phyloP scores from a whole-genome alignment of 2,888 invertebrate genomes.

The Digitonthophagus gazella region DNA sequence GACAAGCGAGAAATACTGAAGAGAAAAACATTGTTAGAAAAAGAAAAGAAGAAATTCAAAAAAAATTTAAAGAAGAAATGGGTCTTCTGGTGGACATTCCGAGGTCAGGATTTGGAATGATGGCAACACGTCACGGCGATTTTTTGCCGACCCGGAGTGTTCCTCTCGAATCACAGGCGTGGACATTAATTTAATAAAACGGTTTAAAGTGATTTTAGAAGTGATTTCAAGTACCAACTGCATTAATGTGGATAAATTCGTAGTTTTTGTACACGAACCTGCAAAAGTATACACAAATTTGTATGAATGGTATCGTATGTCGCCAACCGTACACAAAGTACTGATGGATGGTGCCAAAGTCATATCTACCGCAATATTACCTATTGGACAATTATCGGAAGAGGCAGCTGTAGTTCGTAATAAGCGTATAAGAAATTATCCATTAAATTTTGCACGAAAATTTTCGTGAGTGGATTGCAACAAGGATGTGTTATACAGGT shows the following conservation, averaged over 20 bases:
- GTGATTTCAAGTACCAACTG: constrained; percentile 21
- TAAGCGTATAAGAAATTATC: constrained; percentile 36
- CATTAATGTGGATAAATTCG: constrained; percentile 19
- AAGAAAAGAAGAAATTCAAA: constrained; percentile 22
- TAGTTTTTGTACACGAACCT: constrained; percentile 12
- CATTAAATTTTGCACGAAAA: constrained; percentile 20
- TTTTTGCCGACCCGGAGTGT: constrained; percentile 34
- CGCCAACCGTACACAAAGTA: constrained; percentile 39
- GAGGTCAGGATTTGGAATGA: constrained; percentile 38
- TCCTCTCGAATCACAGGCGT: constrained; percentile 24
- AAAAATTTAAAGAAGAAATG: constrained; percentile 31
- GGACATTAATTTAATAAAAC: constrained; percentile 21
- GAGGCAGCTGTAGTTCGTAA: constrained; percentile 29
- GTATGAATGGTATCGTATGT: constrained; percentile 18
- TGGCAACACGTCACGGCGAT: constrained; percentile 38
- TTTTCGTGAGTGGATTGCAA: constrained; percentile 11
- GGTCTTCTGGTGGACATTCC: constrained; percentile 39
- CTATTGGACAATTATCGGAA: constrained; percentile 25
- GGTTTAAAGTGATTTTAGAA: constrained; percentile 26
- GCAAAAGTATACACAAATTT: constrained; percentile 6
- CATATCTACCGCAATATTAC: constrained; percentile 27
- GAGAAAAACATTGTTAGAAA: constrained; percentile 23
- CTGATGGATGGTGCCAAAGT: constrained; percentile 38
- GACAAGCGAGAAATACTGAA: constrained; percentile 33
- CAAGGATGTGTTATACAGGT: background rate